phyloP scores from a whole-genome alignment of 2,888 invertebrate genomes.

The Megalurothrips usitatus region DNA sequence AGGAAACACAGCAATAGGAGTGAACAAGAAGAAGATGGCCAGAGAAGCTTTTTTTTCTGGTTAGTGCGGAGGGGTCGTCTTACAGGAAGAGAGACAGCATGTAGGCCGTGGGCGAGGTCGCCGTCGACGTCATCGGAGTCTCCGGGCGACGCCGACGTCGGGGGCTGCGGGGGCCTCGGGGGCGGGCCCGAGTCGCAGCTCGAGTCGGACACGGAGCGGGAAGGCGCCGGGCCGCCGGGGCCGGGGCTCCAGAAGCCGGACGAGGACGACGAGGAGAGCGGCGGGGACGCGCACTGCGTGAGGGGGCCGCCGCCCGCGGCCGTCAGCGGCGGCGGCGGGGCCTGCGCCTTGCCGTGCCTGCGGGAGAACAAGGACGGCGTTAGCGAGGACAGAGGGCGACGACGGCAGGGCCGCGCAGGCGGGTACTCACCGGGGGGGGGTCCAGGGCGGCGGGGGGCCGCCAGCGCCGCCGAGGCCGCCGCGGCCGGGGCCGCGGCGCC shows the following conservation, averaged over 20 bases:
- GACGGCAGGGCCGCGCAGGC: neutral
- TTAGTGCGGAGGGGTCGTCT: no score
- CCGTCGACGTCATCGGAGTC: neutral
- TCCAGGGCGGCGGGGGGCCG: no score
- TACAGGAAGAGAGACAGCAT: neutral
- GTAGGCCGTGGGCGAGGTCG: neutral
- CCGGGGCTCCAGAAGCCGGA: constrained; percentile 30
- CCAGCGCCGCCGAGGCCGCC: neutral
- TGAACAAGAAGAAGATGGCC: no score
- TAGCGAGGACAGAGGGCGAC: neutral
- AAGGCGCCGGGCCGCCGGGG: constrained; percentile 28
- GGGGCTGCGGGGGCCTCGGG: constrained; percentile 28
- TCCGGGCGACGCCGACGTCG: neutral
- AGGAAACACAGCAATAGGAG: no score
- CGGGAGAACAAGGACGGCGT: neutral
- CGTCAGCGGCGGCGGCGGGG: neutral
- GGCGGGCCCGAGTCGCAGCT: constrained; percentile 30
- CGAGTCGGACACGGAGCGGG: constrained; percentile 28
- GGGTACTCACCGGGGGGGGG: neutral
- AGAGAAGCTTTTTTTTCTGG: no score
- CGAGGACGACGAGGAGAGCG: constrained; percentile 18
- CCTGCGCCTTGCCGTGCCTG: constrained; percentile 21
- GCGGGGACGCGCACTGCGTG: neutral
- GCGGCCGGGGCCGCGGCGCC: neutral
- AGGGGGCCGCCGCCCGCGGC: constrained; percentile 11